Evolutionary conservation across 2,113 vertebrate species (phyloP).

Genomic region (Tapirus terrestris): DNA sequence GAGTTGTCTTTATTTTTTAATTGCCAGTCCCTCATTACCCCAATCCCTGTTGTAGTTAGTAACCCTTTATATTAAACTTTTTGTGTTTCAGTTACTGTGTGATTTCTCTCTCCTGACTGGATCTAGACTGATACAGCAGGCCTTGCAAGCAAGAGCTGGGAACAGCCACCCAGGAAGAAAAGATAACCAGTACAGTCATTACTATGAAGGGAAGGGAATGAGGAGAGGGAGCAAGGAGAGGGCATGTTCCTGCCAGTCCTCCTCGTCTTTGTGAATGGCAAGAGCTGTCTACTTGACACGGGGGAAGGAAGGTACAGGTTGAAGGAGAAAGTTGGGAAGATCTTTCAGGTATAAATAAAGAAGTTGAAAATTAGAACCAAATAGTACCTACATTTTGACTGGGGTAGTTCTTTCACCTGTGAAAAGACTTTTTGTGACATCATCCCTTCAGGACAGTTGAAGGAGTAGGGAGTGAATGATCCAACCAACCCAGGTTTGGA

Average conservation of each 20-base stretch:
- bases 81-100: not conserved
- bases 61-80: not conserved
- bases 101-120: not conserved
- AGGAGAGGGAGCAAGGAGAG: not conserved
- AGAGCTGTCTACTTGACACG: not conserved
- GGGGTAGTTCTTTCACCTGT: not conserved
- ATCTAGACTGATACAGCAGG: not conserved
- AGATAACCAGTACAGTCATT: not conserved
- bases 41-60: not conserved
- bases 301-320: not conserved
- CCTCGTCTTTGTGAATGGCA: not conserved
- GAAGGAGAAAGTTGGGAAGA: not conserved
- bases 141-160: not conserved
- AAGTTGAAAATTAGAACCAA: not conserved
- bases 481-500: not conserved
- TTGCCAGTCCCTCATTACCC: not conserved
- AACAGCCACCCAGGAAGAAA: not conserved
- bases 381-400: not conserved
- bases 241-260: accelerated
- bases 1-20: not conserved
- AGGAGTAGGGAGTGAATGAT: not conserved
- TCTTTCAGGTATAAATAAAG: not conserved
- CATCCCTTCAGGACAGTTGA: not conserved
- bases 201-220: not conserved
- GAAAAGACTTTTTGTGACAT: not conserved